phyloP scores from a whole-genome alignment of 1,140 invertebrate species.

The Maniola jurtina region DNA sequence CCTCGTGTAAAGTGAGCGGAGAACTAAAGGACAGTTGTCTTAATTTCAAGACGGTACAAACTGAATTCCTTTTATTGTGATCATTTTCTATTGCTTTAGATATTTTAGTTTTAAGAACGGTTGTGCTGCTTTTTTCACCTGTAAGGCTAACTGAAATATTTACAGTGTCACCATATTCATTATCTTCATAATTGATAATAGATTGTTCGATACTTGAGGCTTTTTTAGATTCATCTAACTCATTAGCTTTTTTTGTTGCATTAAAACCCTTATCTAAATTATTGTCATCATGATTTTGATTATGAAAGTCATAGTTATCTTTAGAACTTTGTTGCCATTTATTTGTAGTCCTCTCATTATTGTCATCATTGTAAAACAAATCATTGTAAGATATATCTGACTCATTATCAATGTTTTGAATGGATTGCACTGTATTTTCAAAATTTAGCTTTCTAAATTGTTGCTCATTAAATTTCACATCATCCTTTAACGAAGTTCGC shows the following conservation, averaged over 20 bases:
- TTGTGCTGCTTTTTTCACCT: not conserved
- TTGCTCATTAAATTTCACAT: not conserved
- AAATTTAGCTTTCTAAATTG: slow-evolving; percentile 19
- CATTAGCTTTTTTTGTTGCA: slow-evolving; percentile 10
- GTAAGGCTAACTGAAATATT: slow-evolving; percentile 14
- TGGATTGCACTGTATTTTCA: not conserved
- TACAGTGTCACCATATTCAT: slow-evolving; percentile 24
- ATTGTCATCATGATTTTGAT: not conserved
- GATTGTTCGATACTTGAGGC: slow-evolving; percentile 17
- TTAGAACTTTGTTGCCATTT: slow-evolving; percentile 21
- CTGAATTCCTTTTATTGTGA: slow-evolving; percentile 28
- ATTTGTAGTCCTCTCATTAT: slow-evolving; percentile 33
- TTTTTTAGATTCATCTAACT: slow-evolving; percentile 24
- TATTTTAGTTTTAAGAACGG: not conserved
- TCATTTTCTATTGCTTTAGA: slow-evolving; percentile 15
- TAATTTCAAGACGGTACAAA: slow-evolving; percentile 52
- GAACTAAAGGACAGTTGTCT: slow-evolving; percentile 54
- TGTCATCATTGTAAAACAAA: slow-evolving; percentile 50
- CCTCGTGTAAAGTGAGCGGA: slow-evolving; percentile 60
- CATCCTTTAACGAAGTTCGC: slow-evolving; percentile 17
- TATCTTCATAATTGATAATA: slow-evolving; percentile 24
- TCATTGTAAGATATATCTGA: slow-evolving; percentile 40
- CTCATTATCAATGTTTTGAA: slow-evolving; percentile 34
- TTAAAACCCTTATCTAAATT: not conserved
- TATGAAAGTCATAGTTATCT: slow-evolving; percentile 34